Base-by-base conservation (phyloP, 2,113 vertebrate genomes). In the Regulus satrapa region DNA sequence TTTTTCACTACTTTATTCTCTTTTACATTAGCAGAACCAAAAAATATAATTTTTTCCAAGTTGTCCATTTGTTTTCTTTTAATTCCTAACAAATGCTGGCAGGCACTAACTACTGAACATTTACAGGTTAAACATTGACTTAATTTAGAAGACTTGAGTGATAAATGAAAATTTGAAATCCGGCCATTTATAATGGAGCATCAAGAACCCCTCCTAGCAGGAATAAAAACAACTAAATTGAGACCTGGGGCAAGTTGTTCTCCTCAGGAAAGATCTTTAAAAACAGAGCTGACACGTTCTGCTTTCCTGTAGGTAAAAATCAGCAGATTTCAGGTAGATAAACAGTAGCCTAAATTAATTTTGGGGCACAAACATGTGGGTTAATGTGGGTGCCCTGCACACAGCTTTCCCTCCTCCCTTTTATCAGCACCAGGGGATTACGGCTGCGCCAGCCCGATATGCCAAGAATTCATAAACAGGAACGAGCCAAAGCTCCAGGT, bases 11-110 rank as follows among this genome's bases (percentile, higher is more conserved):
- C 18, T 46, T 40, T 11, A 67, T 43, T 38, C 11, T 40, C 41
- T 61, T 83, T 26, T 14, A 75, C 15, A 45, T n/a, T 48, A 75
- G 24, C 3, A 5, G 12, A 71, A 51, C 4, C 0, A 43, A 41
- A 24, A 69, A n/a, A 5, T 8, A 2, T 0, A 0, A 5, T 18
- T 28, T 52, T 29, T 56, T 18, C 8, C 10, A 67, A 17, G 12
- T 26, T 34, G 41, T 52, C 4, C 5, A 6, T 20, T 32, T 0
- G 59, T 64, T 36, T 29, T 71, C 19, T 64, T 34, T 56, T 32
- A 74, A 28, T 54, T 12, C 8, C 26, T 66, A 69, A 36, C 28
- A 54, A 85, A 72, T n/a, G 6, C 18, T 81, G 43, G 66, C 74
- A 64, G 46, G 17, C 5, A 49, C 3, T 3, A 76, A 23, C 26